phyloP scores from a whole-genome alignment of 2,113 vertebrate genomes.

The Percina caprodes region DNA sequence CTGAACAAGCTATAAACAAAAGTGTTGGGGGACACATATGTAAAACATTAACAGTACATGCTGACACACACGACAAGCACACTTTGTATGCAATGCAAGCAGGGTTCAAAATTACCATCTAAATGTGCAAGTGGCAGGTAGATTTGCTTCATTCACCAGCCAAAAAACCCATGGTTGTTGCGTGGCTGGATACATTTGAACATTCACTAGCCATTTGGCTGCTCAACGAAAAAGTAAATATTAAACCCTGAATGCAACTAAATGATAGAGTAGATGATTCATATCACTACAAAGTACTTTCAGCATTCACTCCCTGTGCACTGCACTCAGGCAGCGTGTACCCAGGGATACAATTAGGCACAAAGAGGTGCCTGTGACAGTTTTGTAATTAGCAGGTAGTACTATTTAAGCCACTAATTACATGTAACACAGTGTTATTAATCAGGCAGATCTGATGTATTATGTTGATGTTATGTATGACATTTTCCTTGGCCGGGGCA shows the following conservation, averaged over 20 bases:
- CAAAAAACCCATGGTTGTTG: no score
- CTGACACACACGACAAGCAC: constrained; percentile 3
- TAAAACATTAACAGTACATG: neutral
- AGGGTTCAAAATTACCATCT: no score
- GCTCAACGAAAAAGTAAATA: no score
- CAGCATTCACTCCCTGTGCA: neutral
- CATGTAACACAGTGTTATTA: neutral
- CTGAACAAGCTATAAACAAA: constrained; percentile 1
- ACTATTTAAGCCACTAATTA: constrained; percentile 8
- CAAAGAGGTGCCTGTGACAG: constrained; percentile 2
- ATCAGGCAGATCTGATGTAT: neutral
- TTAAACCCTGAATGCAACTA: neutral
- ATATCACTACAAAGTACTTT: neutral
- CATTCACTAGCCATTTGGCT: no score
- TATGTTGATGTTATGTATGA: neutral
- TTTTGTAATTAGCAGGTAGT: constrained; percentile 30
- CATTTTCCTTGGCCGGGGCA: neutral
- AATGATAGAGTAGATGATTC: constrained; percentile 11
- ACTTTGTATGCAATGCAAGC: neutral
- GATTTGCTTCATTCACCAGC: no score
- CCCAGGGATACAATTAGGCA: neutral
- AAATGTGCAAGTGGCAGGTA: no score
- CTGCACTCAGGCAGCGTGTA: neutral
- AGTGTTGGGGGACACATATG: neutral
- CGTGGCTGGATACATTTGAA: no score